Percentiles rank a stretch among this genome's conserved stretches.
phyloP scores from a whole-genome alignment of 2,888 invertebrate genomes.

The Euzophera pinguis region DNA sequence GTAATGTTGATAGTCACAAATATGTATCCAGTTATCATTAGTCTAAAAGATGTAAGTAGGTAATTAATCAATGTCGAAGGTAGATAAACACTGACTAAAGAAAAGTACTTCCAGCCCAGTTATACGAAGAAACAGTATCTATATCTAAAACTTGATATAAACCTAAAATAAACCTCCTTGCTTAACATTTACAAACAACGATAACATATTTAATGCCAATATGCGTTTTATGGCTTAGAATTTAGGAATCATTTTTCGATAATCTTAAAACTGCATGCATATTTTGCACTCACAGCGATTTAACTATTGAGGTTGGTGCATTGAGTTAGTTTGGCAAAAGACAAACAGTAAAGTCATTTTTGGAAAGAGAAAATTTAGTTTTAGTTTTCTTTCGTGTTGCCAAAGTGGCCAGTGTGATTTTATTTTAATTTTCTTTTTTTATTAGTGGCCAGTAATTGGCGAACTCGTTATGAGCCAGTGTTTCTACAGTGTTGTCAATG shows the following conservation, averaged over 20 bases:
- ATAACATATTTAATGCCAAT: background rate
- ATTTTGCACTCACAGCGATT: background rate
- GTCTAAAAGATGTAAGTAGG: too few species aligned
- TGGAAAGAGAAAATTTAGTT: background rate
- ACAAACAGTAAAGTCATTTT: background rate
- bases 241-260: background rate
- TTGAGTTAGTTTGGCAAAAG: background rate
- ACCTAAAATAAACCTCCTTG: background rate
- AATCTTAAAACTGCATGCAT: background rate
- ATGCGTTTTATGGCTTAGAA: background rate
- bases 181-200: background rate
- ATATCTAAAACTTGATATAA: too few species aligned
- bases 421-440: background rate
- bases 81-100: too few species aligned
- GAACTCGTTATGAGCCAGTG: constrained; percentile 4
- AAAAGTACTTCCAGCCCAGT: too few species aligned
- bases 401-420: background rate
- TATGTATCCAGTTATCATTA: too few species aligned
- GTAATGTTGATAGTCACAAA: too few species aligned
- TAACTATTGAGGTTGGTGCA: too few species aligned
- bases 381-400: background rate
- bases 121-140: too few species aligned
- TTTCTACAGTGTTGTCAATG: constrained; percentile 12
- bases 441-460: background rate
- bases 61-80: too few species aligned